Percentiles rank a stretch among this genome's conserved stretches.
phyloP scores from a whole-genome alignment of 2,888 invertebrate species.

The Cosmopolites sordidus region DNA sequence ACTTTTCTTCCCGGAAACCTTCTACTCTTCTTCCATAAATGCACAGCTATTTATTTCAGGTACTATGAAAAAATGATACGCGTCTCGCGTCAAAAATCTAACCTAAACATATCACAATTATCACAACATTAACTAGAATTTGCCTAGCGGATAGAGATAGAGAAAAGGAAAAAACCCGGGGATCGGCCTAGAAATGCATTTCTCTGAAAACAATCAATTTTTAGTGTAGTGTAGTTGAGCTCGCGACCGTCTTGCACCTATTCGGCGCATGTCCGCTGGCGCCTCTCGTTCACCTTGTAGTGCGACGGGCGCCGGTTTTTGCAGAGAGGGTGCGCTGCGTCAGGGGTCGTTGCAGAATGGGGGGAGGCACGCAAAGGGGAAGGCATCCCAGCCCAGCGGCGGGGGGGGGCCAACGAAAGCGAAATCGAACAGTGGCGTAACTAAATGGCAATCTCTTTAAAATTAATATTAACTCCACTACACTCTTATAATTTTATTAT shows the following conservation, averaged over 20 bases:
- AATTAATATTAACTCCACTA: too few species aligned
- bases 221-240: slow-evolving; percentile 38
- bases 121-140: slow-evolving; percentile 40
- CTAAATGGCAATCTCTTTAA: too few species aligned
- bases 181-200: slow-evolving; percentile 39
- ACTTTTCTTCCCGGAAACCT: slow-evolving; percentile 22
- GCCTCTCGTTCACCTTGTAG: slow-evolving; percentile 22
- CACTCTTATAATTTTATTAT: too few species aligned
- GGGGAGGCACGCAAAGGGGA: neutral
- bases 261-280: slow-evolving; percentile 37
- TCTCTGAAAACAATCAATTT: slow-evolving; percentile 41
- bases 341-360: slow-evolving; percentile 20
- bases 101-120: slow-evolving; percentile 43
- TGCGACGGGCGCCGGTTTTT: slow-evolving; percentile 21
- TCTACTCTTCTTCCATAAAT: slow-evolving; percentile 32
- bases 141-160: slow-evolving; percentile 8
- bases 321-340: slow-evolving; percentile 24
- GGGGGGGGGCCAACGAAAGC: neutral
- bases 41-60: slow-evolving; percentile 35
- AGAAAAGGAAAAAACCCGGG: slow-evolving; percentile 29
- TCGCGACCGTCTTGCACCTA: slow-evolving; percentile 37
- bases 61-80: slow-evolving; percentile 34
- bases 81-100: slow-evolving; percentile 33
- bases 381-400: slow-evolving; percentile 1
- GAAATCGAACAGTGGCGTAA: slow-evolving; percentile 13